Evolutionary conservation across 2,797 vertebrate genomes (phyloP).

Genomic region (Chanos chanos): DNA sequence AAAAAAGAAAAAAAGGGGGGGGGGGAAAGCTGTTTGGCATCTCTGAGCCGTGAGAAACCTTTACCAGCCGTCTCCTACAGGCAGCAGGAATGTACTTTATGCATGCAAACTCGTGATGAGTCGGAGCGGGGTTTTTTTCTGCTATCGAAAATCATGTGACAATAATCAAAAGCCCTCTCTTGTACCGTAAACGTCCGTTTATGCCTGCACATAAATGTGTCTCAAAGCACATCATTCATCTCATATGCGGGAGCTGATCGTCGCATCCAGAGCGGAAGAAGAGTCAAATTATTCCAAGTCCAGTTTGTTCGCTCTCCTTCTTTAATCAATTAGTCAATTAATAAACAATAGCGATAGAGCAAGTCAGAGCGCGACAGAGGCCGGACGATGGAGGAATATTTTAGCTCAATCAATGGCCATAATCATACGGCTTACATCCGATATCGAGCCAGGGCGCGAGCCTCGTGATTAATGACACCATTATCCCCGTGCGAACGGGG

Average conservation of each 20-base stretch:
- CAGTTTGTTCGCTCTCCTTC: conserved; percentile 63
- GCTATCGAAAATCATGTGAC: too few species aligned
- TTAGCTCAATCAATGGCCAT: conserved; percentile 68
- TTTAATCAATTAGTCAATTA: conserved; percentile 64
- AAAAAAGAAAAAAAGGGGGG: too few species aligned
- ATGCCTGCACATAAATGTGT: background rate
- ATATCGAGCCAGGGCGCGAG: conserved; percentile 46
- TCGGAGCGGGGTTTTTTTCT: too few species aligned
- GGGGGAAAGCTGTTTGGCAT: too few species aligned
- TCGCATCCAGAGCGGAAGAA: background rate
- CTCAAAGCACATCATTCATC: conserved; percentile 1
- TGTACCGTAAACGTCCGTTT: too few species aligned
- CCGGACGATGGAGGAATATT: conserved; percentile 49
- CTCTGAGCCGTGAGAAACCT: too few species aligned
- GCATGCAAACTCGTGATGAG: too few species aligned
- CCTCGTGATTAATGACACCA: conserved; percentile 70
- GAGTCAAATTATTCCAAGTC: conserved; percentile 52
- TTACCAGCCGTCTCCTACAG: too few species aligned
- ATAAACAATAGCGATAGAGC: conserved; percentile 54
- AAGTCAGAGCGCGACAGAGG: conserved; percentile 41
- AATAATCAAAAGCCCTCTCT: too few species aligned
- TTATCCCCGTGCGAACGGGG: conserved; percentile 59
- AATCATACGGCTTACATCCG: conserved; percentile 65
- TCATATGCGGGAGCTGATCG: background rate
- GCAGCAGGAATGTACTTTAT: too few species aligned